These are phyloP conservation scores for Loriculus beryllinus DNA, from an alignment of 2,797 vertebrate species.

Conservation along the genomic window DNA sequence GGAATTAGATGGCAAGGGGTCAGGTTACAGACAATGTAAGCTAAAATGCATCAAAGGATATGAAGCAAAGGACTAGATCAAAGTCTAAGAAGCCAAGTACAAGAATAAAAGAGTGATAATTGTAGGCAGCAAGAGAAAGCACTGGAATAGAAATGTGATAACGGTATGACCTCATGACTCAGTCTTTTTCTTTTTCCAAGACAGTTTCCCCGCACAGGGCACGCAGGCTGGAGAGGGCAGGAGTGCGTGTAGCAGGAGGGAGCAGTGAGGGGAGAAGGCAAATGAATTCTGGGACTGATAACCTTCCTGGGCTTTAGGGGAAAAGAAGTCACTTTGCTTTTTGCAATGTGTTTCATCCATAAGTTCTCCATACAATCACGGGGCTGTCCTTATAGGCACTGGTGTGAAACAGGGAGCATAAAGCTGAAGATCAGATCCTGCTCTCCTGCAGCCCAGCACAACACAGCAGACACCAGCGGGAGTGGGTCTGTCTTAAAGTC, in stretches of 20 bases:
- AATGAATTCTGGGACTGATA: background rate
- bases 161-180: conserved; percentile 62
- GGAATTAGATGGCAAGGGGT: conserved; percentile 66
- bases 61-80: conserved; percentile 68
- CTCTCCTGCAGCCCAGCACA: background rate
- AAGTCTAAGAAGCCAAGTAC: conserved; percentile 67
- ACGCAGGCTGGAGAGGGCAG: background rate
- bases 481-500: background rate
- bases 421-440: background rate
- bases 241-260: background rate
- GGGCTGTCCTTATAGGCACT: background rate
- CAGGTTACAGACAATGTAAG: conserved; percentile 70
- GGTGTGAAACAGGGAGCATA: background rate
- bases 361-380: background rate
- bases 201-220: background rate
- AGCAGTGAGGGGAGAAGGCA: background rate
- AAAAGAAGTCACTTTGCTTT: background rate
- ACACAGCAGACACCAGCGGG: background rate
- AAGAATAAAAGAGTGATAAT: conserved; percentile 68
- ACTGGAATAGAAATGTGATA: conserved; percentile 64
- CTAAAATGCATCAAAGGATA: conserved; percentile 72
- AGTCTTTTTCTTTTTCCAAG: background rate
- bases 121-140: conserved; percentile 50
- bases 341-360: background rate
- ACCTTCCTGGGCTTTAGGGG: background rate